Conservation (phyloP, 1,140 invertebrate species). For the Orchestia grillus region DNA sequence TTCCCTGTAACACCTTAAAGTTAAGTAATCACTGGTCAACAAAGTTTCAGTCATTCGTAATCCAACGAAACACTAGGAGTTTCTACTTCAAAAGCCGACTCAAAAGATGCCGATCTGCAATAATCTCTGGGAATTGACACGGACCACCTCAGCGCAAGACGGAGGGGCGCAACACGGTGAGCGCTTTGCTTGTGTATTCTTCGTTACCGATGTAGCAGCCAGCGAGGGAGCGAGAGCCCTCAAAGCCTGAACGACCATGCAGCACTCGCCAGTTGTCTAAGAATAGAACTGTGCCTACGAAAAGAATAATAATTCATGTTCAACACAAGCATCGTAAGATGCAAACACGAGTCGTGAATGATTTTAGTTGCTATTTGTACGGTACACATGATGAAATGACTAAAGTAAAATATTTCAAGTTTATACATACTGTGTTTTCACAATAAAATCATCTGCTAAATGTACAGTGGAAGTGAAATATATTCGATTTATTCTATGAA, state of each 20-base stretch:
- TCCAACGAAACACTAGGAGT: background rate
- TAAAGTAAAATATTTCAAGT: no score
- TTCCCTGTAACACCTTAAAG: background rate
- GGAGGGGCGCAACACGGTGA: background rate
- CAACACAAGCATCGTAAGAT: no score
- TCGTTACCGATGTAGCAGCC: slow-evolving; percentile 59
- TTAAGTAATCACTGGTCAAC: background rate
- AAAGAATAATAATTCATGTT: background rate
- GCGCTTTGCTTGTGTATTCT: slow-evolving; percentile 58
- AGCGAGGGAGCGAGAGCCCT: slow-evolving; percentile 62
- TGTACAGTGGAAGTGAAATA: no score
- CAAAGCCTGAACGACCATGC: slow-evolving; percentile 72
- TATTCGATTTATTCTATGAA: no score
- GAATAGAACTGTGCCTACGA: slow-evolving; percentile 71
- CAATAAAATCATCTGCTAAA: no score
- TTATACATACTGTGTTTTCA: no score
- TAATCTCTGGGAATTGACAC: background rate
- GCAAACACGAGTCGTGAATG: no score
- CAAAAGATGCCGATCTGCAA: background rate
- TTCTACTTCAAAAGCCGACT: background rate
- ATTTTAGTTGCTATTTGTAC: no score
- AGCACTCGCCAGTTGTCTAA: slow-evolving; percentile 73
- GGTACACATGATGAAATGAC: no score
- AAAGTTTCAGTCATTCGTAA: background rate
- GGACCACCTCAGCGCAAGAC: background rate